A percentile compares a stretch with the other conserved stretches of the same genome.
phyloP scores from a whole-genome alignment of 2,113 vertebrate genomes.

The Aspiorhynchus laticeps region DNA sequence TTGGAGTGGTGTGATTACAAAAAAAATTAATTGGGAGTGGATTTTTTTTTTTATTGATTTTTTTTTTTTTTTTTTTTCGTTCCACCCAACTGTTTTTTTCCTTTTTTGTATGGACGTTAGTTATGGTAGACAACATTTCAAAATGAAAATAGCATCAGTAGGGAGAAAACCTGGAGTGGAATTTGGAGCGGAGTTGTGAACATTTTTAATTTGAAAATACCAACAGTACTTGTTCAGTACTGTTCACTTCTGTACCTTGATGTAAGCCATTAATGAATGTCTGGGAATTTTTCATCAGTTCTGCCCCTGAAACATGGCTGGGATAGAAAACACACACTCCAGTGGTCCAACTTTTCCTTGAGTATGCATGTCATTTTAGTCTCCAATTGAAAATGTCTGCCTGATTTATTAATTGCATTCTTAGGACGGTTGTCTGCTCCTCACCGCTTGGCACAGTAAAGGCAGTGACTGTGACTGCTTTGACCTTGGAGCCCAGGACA shows the following conservation, averaged over 20 bases:
- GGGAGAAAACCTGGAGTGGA: neutral
- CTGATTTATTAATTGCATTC: constrained; percentile 20
- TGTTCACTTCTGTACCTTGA: neutral
- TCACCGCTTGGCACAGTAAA: constrained; percentile 11
- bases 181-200: neutral
- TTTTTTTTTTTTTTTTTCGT: no score
- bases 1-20: neutral
- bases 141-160: no score
- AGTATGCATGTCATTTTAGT: neutral
- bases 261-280: neutral
- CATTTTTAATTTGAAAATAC: neutral
- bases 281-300: neutral
- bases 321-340: neutral
- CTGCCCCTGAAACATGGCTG: neutral
- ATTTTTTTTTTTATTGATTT: no score
- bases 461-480: constrained; percentile 16
- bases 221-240: no score
- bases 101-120: no score
- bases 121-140: no score
- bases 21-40: neutral
- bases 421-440: neutral
- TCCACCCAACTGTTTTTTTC: no score
- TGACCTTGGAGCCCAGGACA: constrained; percentile 40
- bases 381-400: neutral
- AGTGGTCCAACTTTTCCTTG: neutral